A percentile compares a stretch with the other conserved stretches of the same genome.
phyloP scores from a whole-genome alignment of 2,113 vertebrate species.

The Sylvilagus bachmani region DNA sequence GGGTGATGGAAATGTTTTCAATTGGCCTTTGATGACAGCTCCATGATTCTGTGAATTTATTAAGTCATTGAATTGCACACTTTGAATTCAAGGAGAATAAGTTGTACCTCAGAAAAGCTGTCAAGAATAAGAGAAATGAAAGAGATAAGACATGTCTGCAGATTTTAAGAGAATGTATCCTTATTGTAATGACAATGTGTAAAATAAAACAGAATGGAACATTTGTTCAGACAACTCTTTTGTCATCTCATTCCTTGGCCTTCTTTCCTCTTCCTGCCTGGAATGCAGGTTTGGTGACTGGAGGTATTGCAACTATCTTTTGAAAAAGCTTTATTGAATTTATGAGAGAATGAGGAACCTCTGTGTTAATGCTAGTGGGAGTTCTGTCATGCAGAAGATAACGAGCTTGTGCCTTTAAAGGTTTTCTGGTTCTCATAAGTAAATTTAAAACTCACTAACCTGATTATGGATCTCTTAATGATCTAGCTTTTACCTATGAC shows the following conservation, averaged over 20 bases:
- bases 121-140: slow-evolving; percentile 46
- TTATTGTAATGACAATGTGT: neutral
- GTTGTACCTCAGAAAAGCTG: neutral
- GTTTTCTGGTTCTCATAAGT: neutral
- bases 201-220: slow-evolving; percentile 17
- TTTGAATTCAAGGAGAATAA: neutral
- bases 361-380: neutral
- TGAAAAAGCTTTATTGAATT: neutral
- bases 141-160: neutral
- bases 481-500: neutral
- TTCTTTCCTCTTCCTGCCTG: neutral
- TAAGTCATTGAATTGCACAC: neutral
- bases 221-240: neutral
- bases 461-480: neutral
- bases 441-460: slow-evolving; percentile 11
- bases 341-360: neutral
- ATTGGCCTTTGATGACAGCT: neutral
- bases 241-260: neutral
- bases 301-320: neutral
- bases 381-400: neutral
- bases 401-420: neutral
- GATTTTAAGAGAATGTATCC: neutral
- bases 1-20: neutral
- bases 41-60: neutral
- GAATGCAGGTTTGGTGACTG: neutral